Base-by-base conservation (phyloP, 2,113 vertebrate species). In the Microtus richardsoni region DNA sequence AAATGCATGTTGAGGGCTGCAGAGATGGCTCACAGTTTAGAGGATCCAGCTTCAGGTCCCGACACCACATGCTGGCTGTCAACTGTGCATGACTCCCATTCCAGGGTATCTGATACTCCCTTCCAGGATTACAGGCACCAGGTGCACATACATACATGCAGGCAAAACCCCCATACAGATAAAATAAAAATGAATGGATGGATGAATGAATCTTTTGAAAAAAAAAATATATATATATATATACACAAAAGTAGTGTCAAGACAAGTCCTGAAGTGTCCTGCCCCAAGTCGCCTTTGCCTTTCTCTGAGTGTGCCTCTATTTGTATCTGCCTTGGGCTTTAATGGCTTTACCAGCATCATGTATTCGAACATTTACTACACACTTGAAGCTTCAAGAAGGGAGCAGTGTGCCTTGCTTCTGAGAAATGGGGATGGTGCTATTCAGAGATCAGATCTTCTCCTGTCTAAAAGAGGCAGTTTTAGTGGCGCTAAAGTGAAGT, bases 241-340 rank as follows among this genome's bases (percentile, higher is more conserved):
- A 44, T 44, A n/a, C n/a, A n/a, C n/a, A n/a, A n/a, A n/a, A n/a
- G 7, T 70, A 82, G 44, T 47, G 36, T 19, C 52, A 82, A 74
- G 70, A 74, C 85, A 89, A 77, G 9, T 47, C 14, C 30, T 47
- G 41, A 54, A 4, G 44, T 88, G 12, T 5, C 52, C 52, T 39
- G 5, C 36, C 6, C 10, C 54, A 14, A 12, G 92, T 83, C 8
- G 17, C 4, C 33, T 71, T 75, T 47, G 17, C 17, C 64, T 80
- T 41, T 36, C 22, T 75, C 16, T 58, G n/a, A 36, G 33, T 28
- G 0, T 39, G 54, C 28, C 39, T 82, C 39, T 85, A 26, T 58
- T 54, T 70, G 7, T 89, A 13, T 79, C 68, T 95, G 33, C 85
- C 89, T 85, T 89, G 11, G 89, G 70, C 10, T n/a, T 92, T 66